Conservation (phyloP, 2,797 vertebrate species). For the Pelobates cultripes region DNA sequence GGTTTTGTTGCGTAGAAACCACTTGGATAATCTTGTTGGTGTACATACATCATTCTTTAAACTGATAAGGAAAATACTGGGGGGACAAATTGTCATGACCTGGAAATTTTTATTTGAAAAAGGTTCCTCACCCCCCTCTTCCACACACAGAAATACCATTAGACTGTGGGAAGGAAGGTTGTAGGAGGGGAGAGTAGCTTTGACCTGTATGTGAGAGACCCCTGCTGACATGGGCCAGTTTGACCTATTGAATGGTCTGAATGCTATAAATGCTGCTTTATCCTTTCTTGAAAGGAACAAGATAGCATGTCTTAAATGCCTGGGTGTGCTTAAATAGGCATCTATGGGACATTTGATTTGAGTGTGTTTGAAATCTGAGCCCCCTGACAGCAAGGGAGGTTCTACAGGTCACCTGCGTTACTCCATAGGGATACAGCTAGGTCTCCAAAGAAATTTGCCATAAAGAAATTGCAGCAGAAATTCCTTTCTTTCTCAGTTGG, state of each 20-base stretch:
- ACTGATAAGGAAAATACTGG: slow-evolving; percentile 29
- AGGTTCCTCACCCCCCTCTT: slow-evolving; percentile 10
- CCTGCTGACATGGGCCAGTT: slow-evolving; percentile 77
- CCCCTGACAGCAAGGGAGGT: slow-evolving; percentile 79
- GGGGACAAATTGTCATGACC: slow-evolving; percentile 32
- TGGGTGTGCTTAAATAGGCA: slow-evolving; percentile 84
- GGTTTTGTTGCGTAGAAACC: neutral
- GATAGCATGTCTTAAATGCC: slow-evolving; percentile 85
- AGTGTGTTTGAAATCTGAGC: slow-evolving; percentile 89
- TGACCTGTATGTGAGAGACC: slow-evolving; percentile 76
- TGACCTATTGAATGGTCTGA: slow-evolving; percentile 87
- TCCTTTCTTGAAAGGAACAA: slow-evolving; percentile 84
- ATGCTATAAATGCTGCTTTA: slow-evolving; percentile 93
- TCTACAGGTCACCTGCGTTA: slow-evolving; percentile 84
- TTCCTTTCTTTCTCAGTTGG: slow-evolving; percentile 76
- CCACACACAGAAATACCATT: slow-evolving; percentile 24
- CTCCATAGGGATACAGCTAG: slow-evolving; percentile 71
- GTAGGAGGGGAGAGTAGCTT: slow-evolving; percentile 71
- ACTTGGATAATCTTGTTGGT: neutral
- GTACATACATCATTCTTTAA: neutral
- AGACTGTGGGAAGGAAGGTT: slow-evolving; percentile 65
- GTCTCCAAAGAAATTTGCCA: slow-evolving; percentile 78
- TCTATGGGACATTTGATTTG: slow-evolving; percentile 79
- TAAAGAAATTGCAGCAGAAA: slow-evolving; percentile 78
- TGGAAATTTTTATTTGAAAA: slow-evolving; percentile 40